A percentile compares a stretch with the other conserved stretches of the same genome.
Evolutionary conservation across 53 echinoderm and acorn worm genomes (phyloP).

Genomic region (Arbacia lixula): DNA sequence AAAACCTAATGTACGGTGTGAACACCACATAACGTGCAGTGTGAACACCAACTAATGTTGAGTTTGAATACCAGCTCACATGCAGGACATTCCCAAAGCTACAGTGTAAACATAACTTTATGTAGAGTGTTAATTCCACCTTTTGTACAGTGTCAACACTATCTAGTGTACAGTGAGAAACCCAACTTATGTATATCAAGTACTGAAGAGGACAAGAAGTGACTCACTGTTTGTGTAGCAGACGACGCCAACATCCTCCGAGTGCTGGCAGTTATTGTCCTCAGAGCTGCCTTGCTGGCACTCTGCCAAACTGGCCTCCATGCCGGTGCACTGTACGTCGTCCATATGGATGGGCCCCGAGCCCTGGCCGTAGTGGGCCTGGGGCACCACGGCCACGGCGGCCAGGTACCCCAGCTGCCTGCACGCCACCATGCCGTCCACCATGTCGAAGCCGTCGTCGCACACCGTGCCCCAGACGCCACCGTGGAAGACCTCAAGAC

Average conservation of each 20-base stretch:
- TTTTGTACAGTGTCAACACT: no score
- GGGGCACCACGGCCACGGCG: conserved; percentile 6
- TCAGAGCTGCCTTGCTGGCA: conserved; percentile 4
- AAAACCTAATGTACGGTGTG: no score
- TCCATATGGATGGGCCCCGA: conserved; percentile 24
- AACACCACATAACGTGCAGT: no score
- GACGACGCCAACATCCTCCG: conserved; percentile 35
- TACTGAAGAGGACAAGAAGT: no score
- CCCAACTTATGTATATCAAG: no score
- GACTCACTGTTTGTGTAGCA: conserved; percentile 15
- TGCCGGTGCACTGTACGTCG: conserved; percentile 46
- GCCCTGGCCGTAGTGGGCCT: conserved; percentile 45
- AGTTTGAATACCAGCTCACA: no score
- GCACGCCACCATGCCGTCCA: conserved; percentile 59
- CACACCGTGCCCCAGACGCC: conserved; percentile 64
- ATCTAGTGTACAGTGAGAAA: no score
- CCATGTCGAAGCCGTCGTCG: conserved; percentile 52
- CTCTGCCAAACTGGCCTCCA: conserved; percentile 16
- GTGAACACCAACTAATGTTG: no score
- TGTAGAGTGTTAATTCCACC: no score
- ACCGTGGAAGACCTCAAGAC: conserved; percentile 47
- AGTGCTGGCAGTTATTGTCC: conserved; percentile 8
- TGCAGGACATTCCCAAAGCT: no score
- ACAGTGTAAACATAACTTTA: no score
- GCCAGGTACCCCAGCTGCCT: conserved; percentile 52